Conservation (phyloP, 2,888 invertebrate species). For the Adelognathus sp. region DNA sequence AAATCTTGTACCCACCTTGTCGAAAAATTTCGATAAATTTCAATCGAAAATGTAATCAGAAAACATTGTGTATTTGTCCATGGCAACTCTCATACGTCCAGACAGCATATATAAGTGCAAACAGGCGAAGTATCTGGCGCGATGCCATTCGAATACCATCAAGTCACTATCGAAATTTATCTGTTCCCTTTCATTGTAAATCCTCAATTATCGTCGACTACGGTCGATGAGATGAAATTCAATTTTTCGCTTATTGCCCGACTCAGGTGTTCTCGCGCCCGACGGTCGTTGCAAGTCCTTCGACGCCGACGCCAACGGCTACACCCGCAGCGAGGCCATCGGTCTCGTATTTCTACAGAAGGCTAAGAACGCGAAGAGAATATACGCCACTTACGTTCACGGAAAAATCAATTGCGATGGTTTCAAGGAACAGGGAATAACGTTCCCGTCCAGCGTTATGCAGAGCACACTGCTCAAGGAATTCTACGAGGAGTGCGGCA, state of each 20-base stretch:
- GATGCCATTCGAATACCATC: neutral
- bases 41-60: too few species aligned
- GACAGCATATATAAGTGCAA: too few species aligned
- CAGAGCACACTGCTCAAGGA: constrained; percentile 81
- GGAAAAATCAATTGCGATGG: constrained; percentile 85
- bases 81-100: too few species aligned
- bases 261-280: constrained; percentile 87
- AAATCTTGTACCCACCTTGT: too few species aligned
- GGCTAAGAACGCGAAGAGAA: constrained; percentile 81
- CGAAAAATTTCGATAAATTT: too few species aligned
- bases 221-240: neutral
- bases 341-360: constrained; percentile 89
- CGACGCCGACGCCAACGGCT: constrained; percentile 92
- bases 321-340: constrained; percentile 91
- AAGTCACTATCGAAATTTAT: neutral
- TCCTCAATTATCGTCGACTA: neutral
- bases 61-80: too few species aligned
- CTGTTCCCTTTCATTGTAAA: neutral
- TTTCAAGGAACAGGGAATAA: constrained; percentile 79
- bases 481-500: constrained; percentile 84
- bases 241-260: neutral
- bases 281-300: constrained; percentile 96
- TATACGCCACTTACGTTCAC: constrained; percentile 83
- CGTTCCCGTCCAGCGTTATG: constrained; percentile 75
- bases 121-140: too few species aligned